Base-by-base conservation (phyloP, 2,888 invertebrate species). In the Seladonia tumulorum region DNA sequence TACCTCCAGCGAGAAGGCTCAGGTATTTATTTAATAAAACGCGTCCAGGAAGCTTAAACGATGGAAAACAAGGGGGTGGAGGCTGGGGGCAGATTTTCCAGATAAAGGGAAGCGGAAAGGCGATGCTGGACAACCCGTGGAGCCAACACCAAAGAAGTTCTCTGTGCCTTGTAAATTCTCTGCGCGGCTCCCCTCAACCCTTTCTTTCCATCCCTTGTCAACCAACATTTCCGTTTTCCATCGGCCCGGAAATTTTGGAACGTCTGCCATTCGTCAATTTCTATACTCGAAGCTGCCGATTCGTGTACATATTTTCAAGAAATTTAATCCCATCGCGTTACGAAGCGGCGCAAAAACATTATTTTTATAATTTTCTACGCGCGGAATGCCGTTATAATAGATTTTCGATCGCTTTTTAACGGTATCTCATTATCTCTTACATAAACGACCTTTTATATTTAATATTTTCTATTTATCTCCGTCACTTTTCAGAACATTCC, bases 11-110 rank as follows among this genome's bases (percentile, higher is more conserved):
- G 80, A 42, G 79, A 89, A 89, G 92, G 90, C 85, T 92, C 89
- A 88, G 90, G 92, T 92, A 92, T 92, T 92, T 92, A 91, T 92
- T 92, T 92, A 92, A 92, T 92, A 92, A 92, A 92, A 92, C 90
- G 91, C 90, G 88, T 90, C 78, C 81, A 73, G 90, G 88, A 88
- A 89, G 89, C 82, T 39, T 86, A 82, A 76, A 82, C 87, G 76
- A 76, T 66, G 80, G 66, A 66, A 66, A 66, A 66, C 83, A 35
- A n/a, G 57, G 45, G 29, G 45, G 29, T 12, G 45, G 14, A 42
- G 45, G n/a, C 14, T n/a, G 10, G 53, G 29, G 76, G 57, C 72
- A 79, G 76, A 86, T 84, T 86, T 84, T 71, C 80, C 60, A 66
- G 81, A 84, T 84, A 84, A 86, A 86, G 81, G 77, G 75, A 77